These are phyloP conservation scores for Rafetus swinhoei DNA, from an alignment of 2,113 vertebrate species.

Conservation along the genomic window DNA sequence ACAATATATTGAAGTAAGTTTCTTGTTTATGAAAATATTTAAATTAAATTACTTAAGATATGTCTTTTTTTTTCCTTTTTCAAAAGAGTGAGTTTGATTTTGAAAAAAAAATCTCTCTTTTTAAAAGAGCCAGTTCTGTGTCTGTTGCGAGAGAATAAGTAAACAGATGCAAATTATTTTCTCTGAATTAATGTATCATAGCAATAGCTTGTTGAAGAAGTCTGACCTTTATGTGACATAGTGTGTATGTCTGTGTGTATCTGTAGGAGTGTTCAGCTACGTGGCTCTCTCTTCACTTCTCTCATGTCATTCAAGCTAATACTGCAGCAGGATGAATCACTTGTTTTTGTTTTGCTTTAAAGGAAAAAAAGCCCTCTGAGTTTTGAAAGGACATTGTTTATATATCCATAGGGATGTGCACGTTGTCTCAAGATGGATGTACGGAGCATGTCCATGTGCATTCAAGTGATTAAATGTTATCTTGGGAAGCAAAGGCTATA, in stretches of 20 bases:
- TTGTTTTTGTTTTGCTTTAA: neutral
- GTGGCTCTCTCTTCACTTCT: neutral
- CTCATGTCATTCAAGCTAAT: neutral
- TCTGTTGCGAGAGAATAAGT: neutral
- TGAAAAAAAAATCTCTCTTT: neutral
- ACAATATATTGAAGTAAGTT: neutral
- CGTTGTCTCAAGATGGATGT: slow-evolving; percentile 26
- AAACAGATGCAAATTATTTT: neutral
- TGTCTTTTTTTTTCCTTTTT: neutral
- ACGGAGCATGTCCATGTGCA: slow-evolving; percentile 10
- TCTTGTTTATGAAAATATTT: neutral
- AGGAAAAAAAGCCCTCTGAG: neutral
- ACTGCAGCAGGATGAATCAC: neutral
- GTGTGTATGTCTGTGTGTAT: neutral
- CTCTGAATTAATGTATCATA: neutral
- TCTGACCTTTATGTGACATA: neutral
- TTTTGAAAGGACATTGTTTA: neutral
- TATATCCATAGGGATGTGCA: neutral
- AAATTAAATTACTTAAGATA: neutral
- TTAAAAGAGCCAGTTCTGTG: neutral
- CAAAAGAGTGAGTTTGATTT: neutral
- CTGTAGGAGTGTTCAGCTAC: neutral
- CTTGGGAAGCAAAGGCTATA: slow-evolving; percentile 45
- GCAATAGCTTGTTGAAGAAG: neutral
- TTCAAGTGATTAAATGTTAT: slow-evolving; percentile 51